Percentiles rank a stretch among this genome's conserved stretches.
Conservation (phyloP, 2,888 invertebrate species). For the Dusona sp. region DNA sequence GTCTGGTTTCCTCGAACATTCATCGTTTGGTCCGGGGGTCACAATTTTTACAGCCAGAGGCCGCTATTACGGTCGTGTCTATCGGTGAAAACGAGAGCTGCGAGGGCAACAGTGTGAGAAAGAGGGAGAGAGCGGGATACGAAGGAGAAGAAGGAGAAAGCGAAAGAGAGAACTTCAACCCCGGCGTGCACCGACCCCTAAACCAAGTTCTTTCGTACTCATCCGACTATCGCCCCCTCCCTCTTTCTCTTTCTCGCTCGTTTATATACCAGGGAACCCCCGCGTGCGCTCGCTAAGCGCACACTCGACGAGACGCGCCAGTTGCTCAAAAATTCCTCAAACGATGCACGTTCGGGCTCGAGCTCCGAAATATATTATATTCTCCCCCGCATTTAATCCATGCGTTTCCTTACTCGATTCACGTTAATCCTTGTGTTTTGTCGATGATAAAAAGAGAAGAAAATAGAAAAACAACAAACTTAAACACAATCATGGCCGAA, state of each 20-base stretch:
- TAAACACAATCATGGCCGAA: not conserved
- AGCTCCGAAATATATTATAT: slow-evolving; percentile 37
- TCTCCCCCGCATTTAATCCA: not conserved
- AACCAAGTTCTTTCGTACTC: slow-evolving; percentile 64
- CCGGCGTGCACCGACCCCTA: slow-evolving; percentile 67
- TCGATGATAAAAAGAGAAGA: not conserved
- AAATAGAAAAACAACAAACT: not conserved
- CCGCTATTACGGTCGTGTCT: slow-evolving; percentile 40
- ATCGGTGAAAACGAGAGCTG: slow-evolving; percentile 47
- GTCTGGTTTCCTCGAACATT: slow-evolving; percentile 30
- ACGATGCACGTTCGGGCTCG: slow-evolving; percentile 46
- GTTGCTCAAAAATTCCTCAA: slow-evolving; percentile 63
- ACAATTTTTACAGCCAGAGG: slow-evolving; percentile 33
- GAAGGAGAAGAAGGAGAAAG: slow-evolving; percentile 11
- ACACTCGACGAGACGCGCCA: slow-evolving; percentile 54
- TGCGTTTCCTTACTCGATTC: not conserved
- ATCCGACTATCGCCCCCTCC: slow-evolving; percentile 45
- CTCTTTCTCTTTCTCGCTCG: slow-evolving; percentile 17
- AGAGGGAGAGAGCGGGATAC: not conserved
- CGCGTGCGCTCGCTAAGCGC: slow-evolving; percentile 50
- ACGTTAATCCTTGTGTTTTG: not conserved
- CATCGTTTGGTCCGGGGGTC: slow-evolving; percentile 36
- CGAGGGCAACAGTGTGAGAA: slow-evolving; percentile 24
- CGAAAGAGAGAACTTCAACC: slow-evolving; percentile 57
- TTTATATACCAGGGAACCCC: slow-evolving; percentile 43